Evolutionary conservation across 1,140 invertebrate genomes (phyloP), one percentile per base, ranked within the genome.

Genomic region (Eubasilissa regina): DNA sequence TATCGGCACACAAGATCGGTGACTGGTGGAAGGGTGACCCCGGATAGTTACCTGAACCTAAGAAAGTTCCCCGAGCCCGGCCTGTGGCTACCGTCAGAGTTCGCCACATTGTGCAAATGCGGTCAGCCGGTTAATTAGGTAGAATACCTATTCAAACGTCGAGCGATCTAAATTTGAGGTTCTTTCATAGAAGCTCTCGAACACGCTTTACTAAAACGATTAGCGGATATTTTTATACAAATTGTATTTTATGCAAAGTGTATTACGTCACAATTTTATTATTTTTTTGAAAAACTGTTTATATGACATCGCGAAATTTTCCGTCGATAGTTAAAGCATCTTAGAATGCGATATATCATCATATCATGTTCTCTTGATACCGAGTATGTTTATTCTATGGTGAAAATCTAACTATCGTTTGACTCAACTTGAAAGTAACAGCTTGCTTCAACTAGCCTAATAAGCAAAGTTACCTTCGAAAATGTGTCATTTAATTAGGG

Each of bases 61-160:
- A 76, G 58, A 66, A 66, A 76, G 75, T 76, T 76, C 62, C n/a
- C 25, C 58, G 19, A 51, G 25, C 73, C 73, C 15, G 44, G 48
- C 55, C 53, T 35, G 55, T 6, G 58, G 75, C 21, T 21, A 76
- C 75, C 75, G 44, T 44, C 56, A 9, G 51, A 66, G 58, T 62
- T 48, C 13, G 43, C 15, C 60, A 11, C 58, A 64, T 64, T 76
- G 75, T 66, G 60, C 44, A 25, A 45, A 51, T 76, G 75, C 60
- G 75, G 75, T 76, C 75, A 76, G 75, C 47, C 75, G 75, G 75
- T 48, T 76, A 76, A 76, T 76, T 76, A 76, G 58, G 44, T 10
- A n/a, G 13, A 72, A 47, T 19, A 21, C 72, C 48, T 55, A 25
- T 25, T 76, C 75, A 76, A 66, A 76, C 51, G 43, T 21, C 15